Conservation (phyloP, 2,113 vertebrate species). For the Butorides virescens region DNA sequence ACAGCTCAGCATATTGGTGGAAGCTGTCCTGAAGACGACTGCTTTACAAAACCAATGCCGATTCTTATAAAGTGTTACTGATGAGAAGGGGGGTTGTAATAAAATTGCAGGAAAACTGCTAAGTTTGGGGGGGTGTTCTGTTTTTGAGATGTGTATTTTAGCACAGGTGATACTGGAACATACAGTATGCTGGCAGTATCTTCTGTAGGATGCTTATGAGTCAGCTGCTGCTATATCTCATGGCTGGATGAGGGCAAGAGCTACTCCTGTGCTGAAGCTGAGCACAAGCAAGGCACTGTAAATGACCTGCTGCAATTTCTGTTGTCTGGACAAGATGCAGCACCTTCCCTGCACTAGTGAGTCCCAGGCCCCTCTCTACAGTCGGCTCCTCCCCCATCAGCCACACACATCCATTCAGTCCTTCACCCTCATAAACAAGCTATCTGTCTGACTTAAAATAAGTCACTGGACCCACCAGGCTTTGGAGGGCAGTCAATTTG, state of each 20-base stretch:
- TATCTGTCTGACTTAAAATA: not conserved
- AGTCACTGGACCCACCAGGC: slow-evolving; percentile 25
- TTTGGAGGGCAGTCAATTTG: not conserved
- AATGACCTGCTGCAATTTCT: not conserved
- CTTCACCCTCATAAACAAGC: not conserved
- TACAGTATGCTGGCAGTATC: not conserved
- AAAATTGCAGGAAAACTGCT: not conserved
- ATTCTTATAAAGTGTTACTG: not conserved
- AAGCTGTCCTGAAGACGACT: not conserved
- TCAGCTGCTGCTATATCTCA: not conserved
- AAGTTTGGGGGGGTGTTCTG: not conserved
- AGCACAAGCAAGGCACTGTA: not conserved
- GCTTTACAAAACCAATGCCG: not conserved
- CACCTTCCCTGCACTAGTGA: not conserved
- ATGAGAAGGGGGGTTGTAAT: not conserved
- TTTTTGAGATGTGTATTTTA: not conserved
- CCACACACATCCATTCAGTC: not conserved
- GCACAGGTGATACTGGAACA: not conserved
- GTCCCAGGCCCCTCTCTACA: not conserved
- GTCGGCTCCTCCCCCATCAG: not conserved
- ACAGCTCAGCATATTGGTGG: not conserved
- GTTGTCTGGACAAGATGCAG: not conserved
- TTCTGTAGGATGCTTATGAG: not conserved
- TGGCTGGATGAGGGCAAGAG: not conserved
- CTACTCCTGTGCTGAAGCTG: not conserved